These are phyloP conservation scores for Equus przewalskii DNA, from an alignment of 2,113 vertebrate genomes.

Conservation along the genomic window DNA sequence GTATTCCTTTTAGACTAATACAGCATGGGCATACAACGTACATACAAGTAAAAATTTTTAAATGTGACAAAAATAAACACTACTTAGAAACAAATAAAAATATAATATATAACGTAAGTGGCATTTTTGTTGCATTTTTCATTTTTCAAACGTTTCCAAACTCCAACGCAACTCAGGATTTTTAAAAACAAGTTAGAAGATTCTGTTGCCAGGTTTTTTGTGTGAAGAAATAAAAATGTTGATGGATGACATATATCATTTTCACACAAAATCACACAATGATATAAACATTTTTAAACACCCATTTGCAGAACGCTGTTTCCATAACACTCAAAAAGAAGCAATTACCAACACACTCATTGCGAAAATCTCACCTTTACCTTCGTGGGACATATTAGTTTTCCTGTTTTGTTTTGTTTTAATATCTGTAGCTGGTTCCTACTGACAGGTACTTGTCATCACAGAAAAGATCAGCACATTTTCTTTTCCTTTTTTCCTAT, in stretches of 20 bases:
- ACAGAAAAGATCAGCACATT: background rate
- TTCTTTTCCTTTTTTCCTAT: background rate
- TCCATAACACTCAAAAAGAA: background rate
- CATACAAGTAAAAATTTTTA: background rate
- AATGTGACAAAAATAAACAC: background rate
- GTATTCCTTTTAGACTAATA: background rate
- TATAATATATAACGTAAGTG: background rate
- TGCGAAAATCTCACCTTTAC: background rate
- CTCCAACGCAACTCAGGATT: background rate
- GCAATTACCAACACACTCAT: background rate
- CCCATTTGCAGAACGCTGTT: background rate
- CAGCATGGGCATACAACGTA: background rate
- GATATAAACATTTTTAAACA: background rate
- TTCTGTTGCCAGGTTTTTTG: background rate
- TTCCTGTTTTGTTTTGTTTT: background rate
- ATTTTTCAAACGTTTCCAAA: constrained; percentile 9
- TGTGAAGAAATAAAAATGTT: constrained; percentile 2
- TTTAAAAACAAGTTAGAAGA: constrained; percentile 3
- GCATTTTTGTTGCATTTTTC: background rate
- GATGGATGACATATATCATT: background rate
- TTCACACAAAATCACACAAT: background rate
- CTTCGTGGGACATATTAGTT: background rate
- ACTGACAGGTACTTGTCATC: background rate
- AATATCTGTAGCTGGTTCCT: background rate
- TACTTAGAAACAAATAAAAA: constrained; percentile 32